Evolutionary conservation across 2,113 vertebrate species (phyloP), one percentile per base, ranked within the genome.

Genomic region (Protobothrops flavoviridis): DNA sequence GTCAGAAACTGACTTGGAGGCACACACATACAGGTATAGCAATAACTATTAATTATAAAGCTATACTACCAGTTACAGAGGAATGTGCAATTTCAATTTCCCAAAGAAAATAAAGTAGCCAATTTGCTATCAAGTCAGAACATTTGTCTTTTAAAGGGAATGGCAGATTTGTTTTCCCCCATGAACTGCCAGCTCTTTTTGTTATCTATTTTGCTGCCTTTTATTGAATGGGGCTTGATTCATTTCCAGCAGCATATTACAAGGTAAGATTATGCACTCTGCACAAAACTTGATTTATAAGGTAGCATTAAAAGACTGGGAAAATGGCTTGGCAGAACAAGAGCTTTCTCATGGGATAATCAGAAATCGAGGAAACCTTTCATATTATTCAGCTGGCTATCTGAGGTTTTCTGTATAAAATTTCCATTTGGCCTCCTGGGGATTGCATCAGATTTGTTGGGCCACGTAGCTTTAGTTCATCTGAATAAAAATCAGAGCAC

Each of bases 101-200:
- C 95, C 92, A 91, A 94, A 95, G 93, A 81, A 93, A 95, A 93
- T 85, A 85, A 93, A 81, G 52, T 56, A 94, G 94, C 95, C 93
- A 92, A 95, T 94, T 94, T 95, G 91, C 95, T 94, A 88, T 91
- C 90, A 93, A 95, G 88, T 87, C 87, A 64, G 59, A 96, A 23
- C 93, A 91, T 95, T 95, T 94, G 92, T 94, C 94, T 61, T 96
- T 94, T 92, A 95, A 94, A 95, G 95, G 95, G 94, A 95, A 94
- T 53, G 6, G 96, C 93, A 95, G 87, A 94, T 97, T 96, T 95
- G 92, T 95, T 91, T 93, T 48, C 97, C 94, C 92, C 91, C 39
- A 88, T 85, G 91, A 92, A 94, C 57, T 96, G 94, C 81, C 91
- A 87, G 92, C 12, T 85, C 43, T 45, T 90, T 90, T 59, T 85